These are phyloP conservation scores for Steinernema scapterisci DNA, from an alignment of 2,888 invertebrate species.

Conservation along the genomic window DNA sequence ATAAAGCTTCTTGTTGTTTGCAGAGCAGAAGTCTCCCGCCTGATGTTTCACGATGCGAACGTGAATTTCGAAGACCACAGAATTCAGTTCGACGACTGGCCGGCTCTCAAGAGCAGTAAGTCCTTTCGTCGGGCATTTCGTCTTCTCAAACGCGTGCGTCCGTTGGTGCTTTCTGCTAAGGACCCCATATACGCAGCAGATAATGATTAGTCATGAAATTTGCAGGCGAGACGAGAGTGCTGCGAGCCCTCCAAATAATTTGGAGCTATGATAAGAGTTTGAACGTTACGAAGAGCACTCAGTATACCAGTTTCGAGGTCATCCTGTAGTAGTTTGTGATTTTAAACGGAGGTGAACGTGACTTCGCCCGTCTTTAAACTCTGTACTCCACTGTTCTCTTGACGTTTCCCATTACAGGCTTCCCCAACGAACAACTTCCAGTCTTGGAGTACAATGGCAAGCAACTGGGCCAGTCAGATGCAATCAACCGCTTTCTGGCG, in stretches of 20 bases:
- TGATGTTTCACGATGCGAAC: conserved; percentile 34
- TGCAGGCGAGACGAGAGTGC: background rate
- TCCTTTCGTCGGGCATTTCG: background rate
- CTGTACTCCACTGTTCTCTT: background rate
- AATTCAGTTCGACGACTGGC: conserved; percentile 36
- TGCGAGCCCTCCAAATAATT: background rate
- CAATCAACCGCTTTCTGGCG: conserved; percentile 48
- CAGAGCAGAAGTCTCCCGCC: conserved; percentile 35
- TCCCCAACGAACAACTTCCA: conserved; percentile 45
- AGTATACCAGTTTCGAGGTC: too few relatives aligned
- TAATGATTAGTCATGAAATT: background rate
- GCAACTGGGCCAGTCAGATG: conserved; percentile 45
- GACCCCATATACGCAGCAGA: background rate
- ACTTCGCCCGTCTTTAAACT: background rate
- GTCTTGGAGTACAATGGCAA: conserved; percentile 47
- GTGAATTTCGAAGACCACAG: conserved; percentile 35
- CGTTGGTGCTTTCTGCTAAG: too few relatives aligned
- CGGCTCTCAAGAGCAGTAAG: conserved; percentile 33
- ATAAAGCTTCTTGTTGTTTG: background rate
- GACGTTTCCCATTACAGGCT: background rate
- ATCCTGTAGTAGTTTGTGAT: background rate
- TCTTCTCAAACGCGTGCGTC: too few relatives aligned
- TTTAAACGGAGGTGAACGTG: background rate
- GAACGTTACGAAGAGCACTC: background rate
- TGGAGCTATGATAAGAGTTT: conserved; percentile 2